phyloP scores from a whole-genome alignment of 2,888 invertebrate genomes.

The Dysmachus trigonus region DNA sequence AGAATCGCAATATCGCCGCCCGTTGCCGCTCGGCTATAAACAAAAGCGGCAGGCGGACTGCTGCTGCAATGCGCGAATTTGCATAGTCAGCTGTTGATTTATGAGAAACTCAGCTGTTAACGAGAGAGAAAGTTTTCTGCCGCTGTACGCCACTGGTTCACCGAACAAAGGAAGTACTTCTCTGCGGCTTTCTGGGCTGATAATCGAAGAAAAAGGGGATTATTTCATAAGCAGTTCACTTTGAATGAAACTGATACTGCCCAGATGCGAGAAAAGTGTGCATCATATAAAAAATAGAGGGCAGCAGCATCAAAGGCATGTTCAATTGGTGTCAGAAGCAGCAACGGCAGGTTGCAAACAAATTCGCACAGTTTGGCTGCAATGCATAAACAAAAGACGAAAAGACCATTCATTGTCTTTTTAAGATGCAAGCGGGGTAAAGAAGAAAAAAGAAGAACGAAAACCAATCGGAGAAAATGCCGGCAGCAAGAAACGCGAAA shows the following conservation, averaged over 20 bases:
- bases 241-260: background rate
- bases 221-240: background rate
- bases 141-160: background rate
- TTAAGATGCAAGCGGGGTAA: background rate
- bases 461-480: background rate
- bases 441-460: background rate
- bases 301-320: background rate
- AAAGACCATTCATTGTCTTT: background rate
- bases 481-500: background rate
- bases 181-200: background rate
- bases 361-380: background rate
- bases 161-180: background rate
- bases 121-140: slow-evolving; percentile 23
- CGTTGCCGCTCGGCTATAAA: background rate
- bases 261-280: background rate
- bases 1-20: slow-evolving; percentile 10
- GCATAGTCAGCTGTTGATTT: slow-evolving; percentile 35
- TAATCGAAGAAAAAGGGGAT: background rate
- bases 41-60: slow-evolving; percentile 13
- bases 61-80: slow-evolving; percentile 2
- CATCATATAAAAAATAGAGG: background rate
- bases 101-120: background rate
- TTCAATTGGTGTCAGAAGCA: background rate
- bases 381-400: background rate
- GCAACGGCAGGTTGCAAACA: background rate